These are phyloP conservation scores for Adelognathus sp. DNA, from an alignment of 2,888 invertebrate species.

Conservation along the genomic window DNA sequence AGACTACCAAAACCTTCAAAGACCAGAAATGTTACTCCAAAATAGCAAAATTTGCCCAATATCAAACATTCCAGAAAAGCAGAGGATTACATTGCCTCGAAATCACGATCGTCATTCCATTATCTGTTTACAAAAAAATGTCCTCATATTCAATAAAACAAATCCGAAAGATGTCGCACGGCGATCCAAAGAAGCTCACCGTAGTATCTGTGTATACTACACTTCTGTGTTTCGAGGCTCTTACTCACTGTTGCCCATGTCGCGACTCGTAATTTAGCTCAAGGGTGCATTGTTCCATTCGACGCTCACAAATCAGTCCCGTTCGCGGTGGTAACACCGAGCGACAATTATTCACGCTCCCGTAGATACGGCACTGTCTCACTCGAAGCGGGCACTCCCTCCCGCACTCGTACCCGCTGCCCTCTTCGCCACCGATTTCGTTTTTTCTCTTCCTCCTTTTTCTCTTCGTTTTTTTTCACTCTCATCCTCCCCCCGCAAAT, in stretches of 20 bases:
- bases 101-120: not conserved
- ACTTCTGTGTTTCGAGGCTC: slow-evolving; percentile 13
- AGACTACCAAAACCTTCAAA: too few species aligned
- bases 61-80: too few species aligned
- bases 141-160: not conserved
- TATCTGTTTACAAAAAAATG: not conserved
- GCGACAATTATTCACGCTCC: slow-evolving; percentile 74
- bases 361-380: slow-evolving; percentile 69
- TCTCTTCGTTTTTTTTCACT: slow-evolving; percentile 50
- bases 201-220: not conserved
- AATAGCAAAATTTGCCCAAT: too few species aligned
- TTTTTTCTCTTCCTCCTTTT: slow-evolving; percentile 10
- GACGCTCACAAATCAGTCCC: slow-evolving; percentile 61
- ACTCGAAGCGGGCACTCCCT: slow-evolving; percentile 43
- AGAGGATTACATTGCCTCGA: not conserved
- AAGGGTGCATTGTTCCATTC: slow-evolving; percentile 58
- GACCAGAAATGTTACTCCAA: too few species aligned
- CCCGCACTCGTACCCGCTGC: slow-evolving; percentile 30
- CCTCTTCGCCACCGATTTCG: slow-evolving; percentile 42
- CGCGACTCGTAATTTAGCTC: slow-evolving; percentile 53
- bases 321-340: slow-evolving; percentile 47
- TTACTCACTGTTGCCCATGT: slow-evolving; percentile 21
- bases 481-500: slow-evolving; percentile 71
- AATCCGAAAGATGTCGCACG: not conserved
- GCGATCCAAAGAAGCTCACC: not conserved